Base-by-base conservation (phyloP, 2,888 invertebrate species). In the Sesia apiformis region DNA sequence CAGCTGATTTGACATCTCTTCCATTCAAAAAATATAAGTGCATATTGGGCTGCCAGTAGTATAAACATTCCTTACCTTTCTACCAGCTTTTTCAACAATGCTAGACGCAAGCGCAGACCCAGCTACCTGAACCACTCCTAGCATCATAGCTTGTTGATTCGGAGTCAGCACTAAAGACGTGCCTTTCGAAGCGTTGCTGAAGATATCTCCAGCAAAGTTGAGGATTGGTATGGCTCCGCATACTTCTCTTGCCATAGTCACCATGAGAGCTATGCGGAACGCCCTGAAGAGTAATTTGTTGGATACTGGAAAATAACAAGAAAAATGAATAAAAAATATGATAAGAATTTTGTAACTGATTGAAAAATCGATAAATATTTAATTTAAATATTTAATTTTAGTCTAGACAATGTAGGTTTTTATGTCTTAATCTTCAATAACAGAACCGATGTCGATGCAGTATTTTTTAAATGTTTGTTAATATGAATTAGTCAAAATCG, bases 191-290 rank as follows among this genome's bases (percentile, higher is more conserved):
- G 87, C 74, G 55, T 72, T 66, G 0, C 61, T 59, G 63, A 88
- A 88, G 52, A 88, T 88, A 50, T 86, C 80, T 0, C 85, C 84
- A 59, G 88, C 88, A 38, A 84, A 88, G 63, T 83, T 86, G 3
- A 85, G 63, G 0, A 88, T 84, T 0, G 86, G 85, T 0, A 82
- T 72, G 0, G 84, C 74, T 0, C 88, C 88, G 54, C 88, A 88
- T 0, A 80, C 72, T 56, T 88, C 88, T 4, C 88, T 65, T 0
- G 84, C 77, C 3, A 85, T 56, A 0, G 74, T 59, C 3, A 79
- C 69, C 5, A 78, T 59, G 58, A 85, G 56, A 0, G 81, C 78
- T 43, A 88, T 84, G 5, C 67, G 62, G 65, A 85, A 84, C 0
- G 86, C 87, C 53, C 79, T 63, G 56, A 74, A 75, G 1, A 87